Base-by-base conservation (phyloP, 2,113 vertebrate genomes). In the Centropristis striata region DNA sequence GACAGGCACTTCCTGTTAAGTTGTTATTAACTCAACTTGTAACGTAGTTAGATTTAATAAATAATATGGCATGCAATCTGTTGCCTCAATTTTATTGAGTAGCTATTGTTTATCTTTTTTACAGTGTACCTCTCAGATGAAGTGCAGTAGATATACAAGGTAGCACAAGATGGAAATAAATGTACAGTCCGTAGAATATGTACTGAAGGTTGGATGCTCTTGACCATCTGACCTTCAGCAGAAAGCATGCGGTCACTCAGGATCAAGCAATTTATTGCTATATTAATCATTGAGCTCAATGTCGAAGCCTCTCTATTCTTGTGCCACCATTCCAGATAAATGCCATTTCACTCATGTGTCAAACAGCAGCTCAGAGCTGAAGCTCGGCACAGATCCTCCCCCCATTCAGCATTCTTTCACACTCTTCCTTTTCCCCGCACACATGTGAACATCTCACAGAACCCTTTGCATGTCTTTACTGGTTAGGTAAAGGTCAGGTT, bases 341-440 rank as follows among this genome's bases (percentile, higher is more conserved):
- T 71, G 60, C 16, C 39, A 68, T 53, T 53, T 78, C 57, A 58
- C 76, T 80, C 60, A n/a, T 71, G 66, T 78, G 66, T 60, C 76
- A 47, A 51, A 73, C 1, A 58, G 20, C 20, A 15, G 42, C 53
- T 58, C 63, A 39, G 42, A 55, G 41, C 32, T 25, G 37, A 49
- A 41, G 55, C 46, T 25, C n/a, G 28, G 27, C 42, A 36, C 28
- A 71, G 21, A 21, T 53, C 23, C 23, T 50, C 37, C 23, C 14
- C 28, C 32, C 1, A 36, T 32, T 21, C 14, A 49, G 21, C 46
- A 14, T 74, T 32, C 21, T 59, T 8, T 61, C 51, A 8, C 60
- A 10, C 23, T 32, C 44, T 20, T 20, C 41, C 55, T 23, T 54
- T 36, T 46, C 6, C 54, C 41, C 32, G 23, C 36, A 50, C 41